These are phyloP conservation scores for Gadopsis bispinosus DNA, from an alignment of 2,797 vertebrate genomes.

Conservation along the genomic window DNA sequence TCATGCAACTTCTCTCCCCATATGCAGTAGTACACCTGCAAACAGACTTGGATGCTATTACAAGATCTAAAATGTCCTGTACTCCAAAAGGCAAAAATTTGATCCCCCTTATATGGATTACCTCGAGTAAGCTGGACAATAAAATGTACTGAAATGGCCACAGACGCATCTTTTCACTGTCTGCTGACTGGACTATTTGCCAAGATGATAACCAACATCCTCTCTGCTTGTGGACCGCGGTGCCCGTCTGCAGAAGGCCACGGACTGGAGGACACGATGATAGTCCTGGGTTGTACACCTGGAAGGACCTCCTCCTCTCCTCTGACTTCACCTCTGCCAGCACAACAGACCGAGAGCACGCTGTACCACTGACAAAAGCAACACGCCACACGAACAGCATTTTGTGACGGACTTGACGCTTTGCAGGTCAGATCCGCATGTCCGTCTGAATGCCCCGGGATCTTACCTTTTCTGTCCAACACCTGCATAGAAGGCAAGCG, in stretches of 20 bases:
- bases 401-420: not conserved
- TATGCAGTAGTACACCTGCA: not conserved
- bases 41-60: not conserved
- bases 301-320: slow-evolving; percentile 70
- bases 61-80: no score
- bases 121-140: not conserved
- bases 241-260: slow-evolving; percentile 81
- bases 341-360: not conserved
- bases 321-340: slow-evolving; percentile 38
- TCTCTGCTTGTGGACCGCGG: slow-evolving; percentile 4
- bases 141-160: not conserved
- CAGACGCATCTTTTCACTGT: not conserved
- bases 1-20: not conserved
- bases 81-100: not conserved
- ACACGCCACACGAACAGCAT: no score
- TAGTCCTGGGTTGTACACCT: slow-evolving; percentile 67
- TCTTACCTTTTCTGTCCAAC: slow-evolving; percentile 49
- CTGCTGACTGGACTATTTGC: not conserved
- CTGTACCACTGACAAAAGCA: no score
- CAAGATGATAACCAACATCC: not conserved
- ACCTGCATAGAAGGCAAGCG: slow-evolving; percentile 29
- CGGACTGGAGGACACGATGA: slow-evolving; percentile 73
- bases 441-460: not conserved
- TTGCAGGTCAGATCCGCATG: not conserved
- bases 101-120: not conserved